Evolutionary conservation across 2,797 vertebrate genomes (phyloP), one percentile per base, ranked within the genome.

Genomic region (Rhinogobio ventralis): DNA sequence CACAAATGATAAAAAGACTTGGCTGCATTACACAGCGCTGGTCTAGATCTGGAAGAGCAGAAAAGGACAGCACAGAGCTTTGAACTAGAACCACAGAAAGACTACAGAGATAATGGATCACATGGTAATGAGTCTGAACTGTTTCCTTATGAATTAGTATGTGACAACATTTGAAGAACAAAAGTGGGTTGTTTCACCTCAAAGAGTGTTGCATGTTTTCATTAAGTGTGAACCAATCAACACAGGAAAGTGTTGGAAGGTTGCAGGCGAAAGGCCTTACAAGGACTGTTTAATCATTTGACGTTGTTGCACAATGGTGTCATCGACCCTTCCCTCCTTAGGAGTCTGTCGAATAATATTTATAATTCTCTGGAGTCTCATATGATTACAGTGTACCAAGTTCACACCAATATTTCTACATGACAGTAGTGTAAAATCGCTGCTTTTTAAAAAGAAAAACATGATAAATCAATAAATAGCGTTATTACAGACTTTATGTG

Each of bases 11-110:
- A 23, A 91, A 91, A 92, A 91, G 86, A 84, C 80, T 85, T 88
- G 83, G 75, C 77, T 80, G 89, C 92, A 91, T 90, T 93, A 89
- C 87, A 85, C 85, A 83, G 86, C 89, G 86, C 80, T 91, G 72
- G 89, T 89, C 90, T 90, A 90, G 85, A 87, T 89, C 91, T 90
- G 91, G 85, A 88, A 86, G 86, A 87, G 78, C 88, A 82, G 89
- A 87, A 88, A 91, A 88, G 45, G 79, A 84, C 87, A 89, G 88
- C 45, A 28, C 9, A 64, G 45, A 69, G 62, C 53, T 77, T 77
- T 77, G n/a, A 76, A 83, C 64, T 51, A 51, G 45, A n/a, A 76
- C 72, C 49, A 33, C 49, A 74, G 72, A 42, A 33, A 88, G 82
- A 88, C 80, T 66, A 62, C 72, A 88, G 74, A 75, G 67, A 68